Conservation (phyloP, 2,888 invertebrate genomes). For the Hanleya hanleyi region DNA sequence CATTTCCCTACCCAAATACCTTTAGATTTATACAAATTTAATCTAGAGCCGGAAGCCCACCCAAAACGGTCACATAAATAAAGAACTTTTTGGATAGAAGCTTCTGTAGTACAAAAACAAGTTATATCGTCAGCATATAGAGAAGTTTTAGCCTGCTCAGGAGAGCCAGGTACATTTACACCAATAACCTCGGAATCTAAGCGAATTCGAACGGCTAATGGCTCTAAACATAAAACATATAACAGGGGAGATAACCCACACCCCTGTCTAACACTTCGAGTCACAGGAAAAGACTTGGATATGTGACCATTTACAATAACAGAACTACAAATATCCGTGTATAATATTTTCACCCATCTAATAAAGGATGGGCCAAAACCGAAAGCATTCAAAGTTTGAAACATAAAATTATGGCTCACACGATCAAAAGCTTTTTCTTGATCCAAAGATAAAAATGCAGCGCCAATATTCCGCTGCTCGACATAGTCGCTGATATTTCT, state of each 20-base stretch:
- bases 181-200: slow-evolving; percentile 4
- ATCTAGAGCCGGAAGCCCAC: not conserved
- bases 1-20: not conserved
- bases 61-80: not conserved
- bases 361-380: slow-evolving; percentile 16
- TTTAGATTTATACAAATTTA: not conserved
- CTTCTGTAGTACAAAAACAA: not conserved
- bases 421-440: slow-evolving; percentile 30
- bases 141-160: not conserved
- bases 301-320: slow-evolving; percentile 13
- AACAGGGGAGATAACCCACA: slow-evolving; percentile 15
- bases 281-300: not conserved
- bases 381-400: not conserved
- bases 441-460: slow-evolving; percentile 11
- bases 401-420: slow-evolving; percentile 14
- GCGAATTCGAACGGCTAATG: slow-evolving; percentile 6
- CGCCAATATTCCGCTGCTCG: not conserved
- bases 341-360: slow-evolving; percentile 13
- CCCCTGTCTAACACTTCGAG: slow-evolving; percentile 19
- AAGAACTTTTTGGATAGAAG: not conserved
- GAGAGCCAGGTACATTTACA: not conserved
- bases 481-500: slow-evolving; percentile 25
- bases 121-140: slow-evolving; percentile 15
- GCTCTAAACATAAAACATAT: slow-evolving; percentile 16
- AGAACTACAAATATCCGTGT: not conserved